Percentiles rank a stretch among this genome's conserved stretches.
Conservation (phyloP, 2,797 vertebrate genomes). For the Lithobates sylvaticus region DNA sequence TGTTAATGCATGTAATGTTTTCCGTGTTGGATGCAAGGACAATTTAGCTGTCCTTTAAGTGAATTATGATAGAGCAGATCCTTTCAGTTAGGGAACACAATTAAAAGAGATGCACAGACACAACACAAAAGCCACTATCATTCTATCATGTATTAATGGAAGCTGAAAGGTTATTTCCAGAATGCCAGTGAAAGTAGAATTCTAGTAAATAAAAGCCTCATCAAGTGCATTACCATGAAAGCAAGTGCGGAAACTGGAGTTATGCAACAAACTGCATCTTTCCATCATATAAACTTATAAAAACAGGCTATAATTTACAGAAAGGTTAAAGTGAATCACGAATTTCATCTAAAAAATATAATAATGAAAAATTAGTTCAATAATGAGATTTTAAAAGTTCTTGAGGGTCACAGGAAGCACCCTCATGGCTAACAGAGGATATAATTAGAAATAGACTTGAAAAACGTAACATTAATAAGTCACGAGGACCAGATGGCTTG, state of each 20-base stretch:
- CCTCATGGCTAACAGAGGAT: too few species aligned
- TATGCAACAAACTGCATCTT: conserved; percentile 20
- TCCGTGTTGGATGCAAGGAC: not conserved
- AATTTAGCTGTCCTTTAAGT: conserved; percentile 27
- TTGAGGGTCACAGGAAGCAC: too few species aligned
- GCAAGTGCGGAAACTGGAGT: not conserved
- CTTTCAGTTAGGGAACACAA: conserved; percentile 35
- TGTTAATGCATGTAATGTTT: not conserved
- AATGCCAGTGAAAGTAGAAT: conserved; percentile 16
- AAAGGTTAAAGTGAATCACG: not conserved
- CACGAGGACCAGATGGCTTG: too few species aligned
- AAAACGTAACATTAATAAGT: too few species aligned
- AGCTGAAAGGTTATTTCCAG: conserved; percentile 32
- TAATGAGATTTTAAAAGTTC: too few species aligned
- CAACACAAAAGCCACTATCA: conserved; percentile 26
- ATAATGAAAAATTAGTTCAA: too few species aligned
- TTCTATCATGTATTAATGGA: conserved; percentile 14
- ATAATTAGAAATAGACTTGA: too few species aligned
- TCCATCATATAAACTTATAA: conserved; percentile 7
- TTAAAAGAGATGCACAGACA: conserved; percentile 2
- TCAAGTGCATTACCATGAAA: conserved; percentile 43
- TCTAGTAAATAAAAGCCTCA: conserved; percentile 24
- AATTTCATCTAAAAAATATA: too few species aligned
- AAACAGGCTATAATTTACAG: not conserved
- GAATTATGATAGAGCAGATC: conserved; percentile 10